phyloP scores from a whole-genome alignment of 2,888 invertebrate genomes.

The Drosophila subsilvestris region DNA sequence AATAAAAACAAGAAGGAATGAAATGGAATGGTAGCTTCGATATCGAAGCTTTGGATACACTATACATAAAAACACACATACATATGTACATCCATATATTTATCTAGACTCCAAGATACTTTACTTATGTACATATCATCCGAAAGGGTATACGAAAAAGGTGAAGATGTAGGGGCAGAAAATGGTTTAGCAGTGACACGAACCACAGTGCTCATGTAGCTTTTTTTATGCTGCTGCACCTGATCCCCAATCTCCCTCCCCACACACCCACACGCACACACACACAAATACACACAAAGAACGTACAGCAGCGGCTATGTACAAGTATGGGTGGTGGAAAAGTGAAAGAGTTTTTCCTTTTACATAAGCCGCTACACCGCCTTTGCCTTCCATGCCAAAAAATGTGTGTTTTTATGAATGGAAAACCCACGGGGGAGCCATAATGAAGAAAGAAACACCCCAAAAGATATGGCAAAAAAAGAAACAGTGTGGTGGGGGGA shows the following conservation, averaged over 20 bases:
- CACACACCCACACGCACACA: neutral
- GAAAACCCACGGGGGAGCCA: conserved; percentile 50
- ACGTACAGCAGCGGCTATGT: neutral
- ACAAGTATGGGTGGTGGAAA: conserved; percentile 26
- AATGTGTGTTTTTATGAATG: conserved; percentile 67
- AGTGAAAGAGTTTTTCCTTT: conserved; percentile 67
- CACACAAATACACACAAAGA: conserved; percentile 4
- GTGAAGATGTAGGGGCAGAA: conserved; percentile 33
- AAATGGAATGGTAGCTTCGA: neutral
- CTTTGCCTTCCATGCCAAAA: conserved; percentile 46
- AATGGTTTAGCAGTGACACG: conserved; percentile 50
- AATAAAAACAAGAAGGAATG: conserved; percentile 12
- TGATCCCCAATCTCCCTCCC: neutral
- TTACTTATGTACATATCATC: neutral
- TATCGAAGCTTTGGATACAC: neutral
- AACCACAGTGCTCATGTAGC: conserved; percentile 51
- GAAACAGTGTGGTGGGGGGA: neutral
- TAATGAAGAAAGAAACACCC: conserved; percentile 49
- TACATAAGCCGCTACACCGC: conserved; percentile 59
- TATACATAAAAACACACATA: too few relatives aligned
- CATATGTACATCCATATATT: too few relatives aligned
- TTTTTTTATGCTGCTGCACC: conserved; percentile 41
- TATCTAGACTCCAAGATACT: too few relatives aligned
- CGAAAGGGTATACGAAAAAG: neutral
- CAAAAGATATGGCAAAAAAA: conserved; percentile 24